These are phyloP conservation scores for Spea bombifrons DNA, from an alignment of 2,113 vertebrate species.

Conservation along the genomic window DNA sequence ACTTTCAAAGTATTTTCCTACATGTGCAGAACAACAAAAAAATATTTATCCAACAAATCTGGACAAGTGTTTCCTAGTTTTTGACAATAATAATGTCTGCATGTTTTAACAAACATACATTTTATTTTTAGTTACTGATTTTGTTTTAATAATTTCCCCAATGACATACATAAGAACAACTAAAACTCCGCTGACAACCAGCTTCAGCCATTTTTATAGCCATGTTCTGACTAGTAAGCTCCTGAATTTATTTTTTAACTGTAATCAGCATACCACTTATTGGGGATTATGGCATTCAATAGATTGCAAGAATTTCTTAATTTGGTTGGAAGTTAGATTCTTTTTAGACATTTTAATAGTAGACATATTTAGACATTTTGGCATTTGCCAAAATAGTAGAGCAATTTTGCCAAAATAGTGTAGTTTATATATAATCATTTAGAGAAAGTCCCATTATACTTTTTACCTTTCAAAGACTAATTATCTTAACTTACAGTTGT, in stretches of 20 bases:
- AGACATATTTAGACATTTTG: no score
- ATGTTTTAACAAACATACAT: neutral
- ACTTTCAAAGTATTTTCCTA: no score
- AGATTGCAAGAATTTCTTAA: conserved; percentile 7
- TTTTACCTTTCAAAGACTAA: no score
- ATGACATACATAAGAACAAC: conserved; percentile 19
- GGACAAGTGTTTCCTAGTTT: neutral
- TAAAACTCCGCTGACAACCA: neutral
- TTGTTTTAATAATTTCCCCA: neutral
- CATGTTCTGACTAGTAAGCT: neutral
- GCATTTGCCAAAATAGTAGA: no score
- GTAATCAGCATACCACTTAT: conserved; percentile 16
- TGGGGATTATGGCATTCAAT: conserved; percentile 30
- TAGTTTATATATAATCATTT: no score
- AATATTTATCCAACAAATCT: neutral
- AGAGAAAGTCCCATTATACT: no score
- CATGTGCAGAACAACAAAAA: neutral
- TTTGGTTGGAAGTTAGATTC: neutral
- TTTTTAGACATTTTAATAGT: no score
- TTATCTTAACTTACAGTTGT: no score
- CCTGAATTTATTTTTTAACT: neutral
- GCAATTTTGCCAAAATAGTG: no score
- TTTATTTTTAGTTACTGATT: neutral
- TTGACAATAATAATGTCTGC: neutral
- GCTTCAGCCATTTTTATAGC: neutral